Evolutionary conservation across 2,113 vertebrate species (phyloP).

Genomic region (Pomatostomus ruficeps): DNA sequence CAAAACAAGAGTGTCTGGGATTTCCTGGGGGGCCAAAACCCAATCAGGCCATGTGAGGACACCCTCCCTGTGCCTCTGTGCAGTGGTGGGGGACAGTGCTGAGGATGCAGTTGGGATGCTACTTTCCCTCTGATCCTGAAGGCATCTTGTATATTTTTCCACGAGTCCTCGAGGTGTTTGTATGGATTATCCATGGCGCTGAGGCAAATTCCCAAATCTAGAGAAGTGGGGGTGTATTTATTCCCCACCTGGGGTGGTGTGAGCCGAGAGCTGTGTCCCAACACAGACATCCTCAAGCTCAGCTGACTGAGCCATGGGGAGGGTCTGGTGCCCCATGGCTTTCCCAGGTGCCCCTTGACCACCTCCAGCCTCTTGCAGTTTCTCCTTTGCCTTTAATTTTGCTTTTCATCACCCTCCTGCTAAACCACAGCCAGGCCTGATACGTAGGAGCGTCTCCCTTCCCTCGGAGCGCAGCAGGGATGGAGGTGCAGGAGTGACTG

Average conservation of each 20-base stretch:
- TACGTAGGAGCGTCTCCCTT: background rate
- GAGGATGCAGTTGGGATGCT: background rate
- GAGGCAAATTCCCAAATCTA: background rate
- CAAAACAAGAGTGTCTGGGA: background rate
- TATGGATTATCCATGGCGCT: background rate
- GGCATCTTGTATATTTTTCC: background rate
- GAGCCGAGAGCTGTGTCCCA: accelerated
- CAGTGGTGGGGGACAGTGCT: accelerated
- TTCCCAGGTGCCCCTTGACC: background rate
- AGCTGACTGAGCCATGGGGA: background rate
- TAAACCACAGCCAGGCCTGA: background rate
- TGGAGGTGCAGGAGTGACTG: background rate
- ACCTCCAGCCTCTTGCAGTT: background rate
- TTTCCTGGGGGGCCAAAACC: background rate
- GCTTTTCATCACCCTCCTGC: background rate
- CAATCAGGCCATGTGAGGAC: accelerated
- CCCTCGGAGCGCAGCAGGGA: background rate
- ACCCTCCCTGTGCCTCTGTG: accelerated
- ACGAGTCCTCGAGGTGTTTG: accelerated
- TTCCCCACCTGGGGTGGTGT: accelerated
- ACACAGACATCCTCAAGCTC: background rate
- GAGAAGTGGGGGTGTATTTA: background rate
- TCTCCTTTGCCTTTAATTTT: background rate
- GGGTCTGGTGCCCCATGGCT: background rate
- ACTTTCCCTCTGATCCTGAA: background rate